Conservation (phyloP, 2,797 vertebrate species). For the Stomatorhinus walkeri region DNA sequence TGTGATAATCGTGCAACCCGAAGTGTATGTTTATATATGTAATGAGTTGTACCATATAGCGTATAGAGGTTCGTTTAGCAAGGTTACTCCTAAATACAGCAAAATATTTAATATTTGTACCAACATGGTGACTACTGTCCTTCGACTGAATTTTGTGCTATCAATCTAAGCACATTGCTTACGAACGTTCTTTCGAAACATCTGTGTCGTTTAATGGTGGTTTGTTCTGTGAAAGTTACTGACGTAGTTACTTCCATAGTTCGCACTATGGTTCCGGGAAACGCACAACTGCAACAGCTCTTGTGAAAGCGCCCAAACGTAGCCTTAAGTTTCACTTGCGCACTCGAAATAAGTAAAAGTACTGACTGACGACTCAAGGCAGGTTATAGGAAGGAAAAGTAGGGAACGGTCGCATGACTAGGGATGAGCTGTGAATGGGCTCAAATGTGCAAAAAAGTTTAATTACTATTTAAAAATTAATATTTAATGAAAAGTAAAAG, state of each 20-base stretch:
- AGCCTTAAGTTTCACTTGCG: background rate
- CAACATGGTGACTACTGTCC: background rate
- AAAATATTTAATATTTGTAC: background rate
- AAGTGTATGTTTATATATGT: background rate
- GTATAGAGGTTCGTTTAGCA: background rate
- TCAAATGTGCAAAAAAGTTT: background rate
- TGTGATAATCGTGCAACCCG: background rate
- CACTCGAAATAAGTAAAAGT: background rate
- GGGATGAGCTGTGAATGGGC: background rate
- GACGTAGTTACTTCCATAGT: background rate
- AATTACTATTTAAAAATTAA: too few species aligned
- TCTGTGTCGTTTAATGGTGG: background rate
- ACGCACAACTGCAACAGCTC: background rate
- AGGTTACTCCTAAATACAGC: background rate
- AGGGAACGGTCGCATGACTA: background rate
- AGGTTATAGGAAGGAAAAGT: background rate
- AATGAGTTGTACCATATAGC: background rate
- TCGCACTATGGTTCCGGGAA: background rate
- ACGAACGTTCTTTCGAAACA: background rate
- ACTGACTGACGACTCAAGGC: background rate
- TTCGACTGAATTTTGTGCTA: background rate
- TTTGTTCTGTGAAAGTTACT: background rate
- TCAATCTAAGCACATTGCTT: background rate
- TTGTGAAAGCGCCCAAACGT: background rate
- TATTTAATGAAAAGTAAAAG: background rate